Percentiles rank a stretch among this genome's conserved stretches.
Conservation (phyloP, 2,888 invertebrate genomes). For the Philereme vetulata region DNA sequence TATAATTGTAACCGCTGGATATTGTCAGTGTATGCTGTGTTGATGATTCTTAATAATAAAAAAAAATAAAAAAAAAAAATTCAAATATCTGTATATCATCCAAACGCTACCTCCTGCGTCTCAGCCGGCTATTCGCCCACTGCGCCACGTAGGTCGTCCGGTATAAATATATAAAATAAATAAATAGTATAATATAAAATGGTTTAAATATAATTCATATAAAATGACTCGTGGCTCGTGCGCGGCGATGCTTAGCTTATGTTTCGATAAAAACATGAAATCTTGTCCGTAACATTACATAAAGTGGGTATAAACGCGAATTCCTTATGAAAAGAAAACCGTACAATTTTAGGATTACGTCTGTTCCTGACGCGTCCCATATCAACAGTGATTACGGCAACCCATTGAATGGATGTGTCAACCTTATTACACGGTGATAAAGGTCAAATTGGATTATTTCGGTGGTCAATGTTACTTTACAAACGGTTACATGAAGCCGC, state of each 20-base stretch:
- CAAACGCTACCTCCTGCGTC: too few species aligned
- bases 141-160: too few species aligned
- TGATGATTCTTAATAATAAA: too few species aligned
- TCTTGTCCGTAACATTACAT: constrained; percentile 17
- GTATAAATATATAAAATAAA: too few species aligned
- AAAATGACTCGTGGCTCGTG: too few species aligned
- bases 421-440: constrained; percentile 18
- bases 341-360: constrained; percentile 19
- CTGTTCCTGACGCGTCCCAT: constrained; percentile 33
- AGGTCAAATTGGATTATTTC: constrained; percentile 20
- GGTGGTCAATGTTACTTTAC: constrained; percentile 3
- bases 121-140: too few species aligned
- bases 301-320: constrained; percentile 12
- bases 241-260: neutral
- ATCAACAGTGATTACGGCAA: constrained; percentile 32
- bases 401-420: constrained; percentile 22
- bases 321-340: constrained; percentile 26
- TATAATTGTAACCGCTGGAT: too few species aligned
- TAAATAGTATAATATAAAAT: too few species aligned
- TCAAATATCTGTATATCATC: too few species aligned
- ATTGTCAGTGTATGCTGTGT: too few species aligned
- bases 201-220: neutral
- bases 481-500: neutral
- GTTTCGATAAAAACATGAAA: constrained; percentile 7
- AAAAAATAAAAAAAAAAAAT: too few species aligned